Evolutionary conservation across 2,113 vertebrate genomes (phyloP).

Genomic region (Corythaixoides concolor): DNA sequence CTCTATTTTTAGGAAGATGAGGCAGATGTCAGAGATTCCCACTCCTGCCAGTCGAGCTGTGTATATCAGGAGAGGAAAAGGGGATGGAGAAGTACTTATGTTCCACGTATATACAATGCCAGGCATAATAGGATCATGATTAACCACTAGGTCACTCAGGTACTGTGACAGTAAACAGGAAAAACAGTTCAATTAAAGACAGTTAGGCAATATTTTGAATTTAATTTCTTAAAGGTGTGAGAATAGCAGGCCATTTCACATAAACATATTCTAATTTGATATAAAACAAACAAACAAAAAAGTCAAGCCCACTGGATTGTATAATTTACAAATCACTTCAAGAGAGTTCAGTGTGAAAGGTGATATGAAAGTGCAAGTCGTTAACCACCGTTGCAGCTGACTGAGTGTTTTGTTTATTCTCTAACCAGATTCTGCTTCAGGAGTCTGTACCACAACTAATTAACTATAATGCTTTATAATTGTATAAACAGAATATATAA

Average conservation of each 20-base stretch:
- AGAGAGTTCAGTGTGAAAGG: background rate
- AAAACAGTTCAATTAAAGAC: background rate
- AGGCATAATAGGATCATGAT: background rate
- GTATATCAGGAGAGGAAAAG: background rate
- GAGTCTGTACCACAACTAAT: slow-evolving; percentile 52
- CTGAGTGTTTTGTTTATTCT: slow-evolving; percentile 27
- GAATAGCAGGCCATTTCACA: background rate
- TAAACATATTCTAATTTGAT: background rate
- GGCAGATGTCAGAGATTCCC: background rate
- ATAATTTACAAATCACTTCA: slow-evolving; percentile 11
- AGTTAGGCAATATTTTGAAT: background rate
- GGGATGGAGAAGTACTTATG: background rate
- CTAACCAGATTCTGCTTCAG: slow-evolving; percentile 40
- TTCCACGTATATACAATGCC: background rate
- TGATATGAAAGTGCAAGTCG: slow-evolving; percentile 29
- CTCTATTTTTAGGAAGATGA: background rate
- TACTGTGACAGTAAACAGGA: background rate
- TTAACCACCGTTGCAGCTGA: slow-evolving; percentile 1
- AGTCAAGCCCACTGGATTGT: background rate
- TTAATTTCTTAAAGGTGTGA: background rate
- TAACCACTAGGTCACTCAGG: background rate
- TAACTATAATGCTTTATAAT: slow-evolving; percentile 57
- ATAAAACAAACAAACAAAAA: background rate
- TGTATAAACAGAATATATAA: slow-evolving; percentile 56
- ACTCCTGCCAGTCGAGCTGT: background rate